phyloP scores from a whole-genome alignment of 2,888 invertebrate genomes.

The Gnatocerus cornutus region DNA sequence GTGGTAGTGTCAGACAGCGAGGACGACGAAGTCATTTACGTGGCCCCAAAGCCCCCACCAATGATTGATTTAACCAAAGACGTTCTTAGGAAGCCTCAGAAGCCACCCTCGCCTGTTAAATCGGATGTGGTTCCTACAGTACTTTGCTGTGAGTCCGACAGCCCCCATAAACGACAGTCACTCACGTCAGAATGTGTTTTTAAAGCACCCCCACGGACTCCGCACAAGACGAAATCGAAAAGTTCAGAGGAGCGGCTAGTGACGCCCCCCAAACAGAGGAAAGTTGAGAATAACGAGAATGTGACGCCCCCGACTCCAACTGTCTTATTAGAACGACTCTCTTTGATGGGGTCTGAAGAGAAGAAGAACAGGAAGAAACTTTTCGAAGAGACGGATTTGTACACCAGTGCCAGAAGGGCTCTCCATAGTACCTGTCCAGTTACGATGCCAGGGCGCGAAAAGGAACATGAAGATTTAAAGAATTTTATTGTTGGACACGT shows the following conservation, averaged over 20 bases:
- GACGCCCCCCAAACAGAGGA: slow-evolving; percentile 68
- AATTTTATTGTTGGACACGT: slow-evolving; percentile 81
- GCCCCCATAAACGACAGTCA: not conserved
- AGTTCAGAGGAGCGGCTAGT: slow-evolving; percentile 50
- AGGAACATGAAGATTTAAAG: slow-evolving; percentile 81
- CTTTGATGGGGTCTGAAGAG: slow-evolving; percentile 43
- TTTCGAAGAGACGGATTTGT: slow-evolving; percentile 54
- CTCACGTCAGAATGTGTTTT: not conserved
- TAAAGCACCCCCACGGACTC: slow-evolving; percentile 41
- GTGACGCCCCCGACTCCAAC: slow-evolving; percentile 46
- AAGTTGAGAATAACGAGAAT: slow-evolving; percentile 47
- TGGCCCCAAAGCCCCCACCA: not conserved
- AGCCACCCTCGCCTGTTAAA: not conserved
- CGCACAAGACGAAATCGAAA: slow-evolving; percentile 48
- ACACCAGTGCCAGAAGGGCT: slow-evolving; percentile 67
- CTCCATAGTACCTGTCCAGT: slow-evolving; percentile 67
- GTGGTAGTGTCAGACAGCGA: slow-evolving; percentile 25
- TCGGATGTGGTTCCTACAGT: not conserved
- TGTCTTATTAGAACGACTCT: slow-evolving; percentile 47
- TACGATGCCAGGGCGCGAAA: slow-evolving; percentile 83
- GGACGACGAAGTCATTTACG: slow-evolving; percentile 7
- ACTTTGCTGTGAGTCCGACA: not conserved
- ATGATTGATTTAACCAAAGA: not conserved
- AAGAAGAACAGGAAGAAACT: slow-evolving; percentile 33
- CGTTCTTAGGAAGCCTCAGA: not conserved